Evolutionary conservation across 1,140 invertebrate genomes (phyloP), one percentile per base, ranked within the genome.

Genomic region (Thalassaphorura encarpata): DNA sequence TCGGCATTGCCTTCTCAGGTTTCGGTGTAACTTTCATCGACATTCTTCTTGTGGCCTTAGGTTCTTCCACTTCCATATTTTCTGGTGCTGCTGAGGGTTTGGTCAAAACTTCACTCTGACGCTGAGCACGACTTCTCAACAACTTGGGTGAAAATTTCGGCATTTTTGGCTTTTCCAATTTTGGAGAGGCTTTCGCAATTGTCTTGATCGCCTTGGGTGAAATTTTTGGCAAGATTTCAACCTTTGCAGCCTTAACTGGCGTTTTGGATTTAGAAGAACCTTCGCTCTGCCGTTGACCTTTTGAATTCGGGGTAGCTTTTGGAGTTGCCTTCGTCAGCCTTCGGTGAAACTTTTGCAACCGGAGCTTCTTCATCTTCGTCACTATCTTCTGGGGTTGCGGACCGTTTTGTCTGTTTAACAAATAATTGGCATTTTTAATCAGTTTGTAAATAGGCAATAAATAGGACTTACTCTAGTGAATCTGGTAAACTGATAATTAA

Each of bases 401-500:
- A 47, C n/a, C n/a, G 11, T 24, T 11, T 24, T 11, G 19, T 13
- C 13, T 18, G 15, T 24, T 13, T 24, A 5, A 23, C 6, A 11
- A 11, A 36, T 8, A 15, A 6, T 43, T 43, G 19, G 6, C 21
- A 21, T 21, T 21, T 21, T 6, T 21, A 8, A 11, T 21, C 11
- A 43, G 41, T 8, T 15, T 15, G 6, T 43, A n/a, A 6, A 21
- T 11, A 11, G 8, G 15, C 41, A 43, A 21, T 11, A 48, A 8
- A 11, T 8, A 28, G 11, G 5, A 11, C 26, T 6, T 23, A 11
- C 21, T 19, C 24, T 6, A 42, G 33, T n/a, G n/a, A 36, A 8
- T 36, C n/a, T 36, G 33, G 18, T 24, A 19, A 54, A 64, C 23
- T 60, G 2, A 29, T 67, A 64, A 13, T 60, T 31, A 31, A 67